These are phyloP conservation scores for Tupaia chinensis DNA, from an alignment of 2,113 vertebrate genomes.

Conservation along the genomic window DNA sequence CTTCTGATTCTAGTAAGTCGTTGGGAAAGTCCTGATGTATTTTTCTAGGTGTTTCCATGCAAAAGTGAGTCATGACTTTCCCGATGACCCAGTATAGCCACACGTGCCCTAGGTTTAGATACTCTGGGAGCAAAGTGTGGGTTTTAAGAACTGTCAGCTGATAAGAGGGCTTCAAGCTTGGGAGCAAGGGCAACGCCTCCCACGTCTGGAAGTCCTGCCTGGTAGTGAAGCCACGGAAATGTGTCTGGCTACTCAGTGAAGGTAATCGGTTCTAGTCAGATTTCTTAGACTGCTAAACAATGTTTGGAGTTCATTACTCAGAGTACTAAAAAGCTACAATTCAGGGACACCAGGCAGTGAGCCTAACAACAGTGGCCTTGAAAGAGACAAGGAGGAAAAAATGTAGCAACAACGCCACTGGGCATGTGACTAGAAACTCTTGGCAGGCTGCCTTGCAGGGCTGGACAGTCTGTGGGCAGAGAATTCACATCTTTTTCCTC, in stretches of 20 bases:
- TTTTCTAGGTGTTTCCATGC: too few species aligned
- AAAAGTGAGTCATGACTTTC: too few species aligned
- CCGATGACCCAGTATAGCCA: neutral
- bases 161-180: neutral
- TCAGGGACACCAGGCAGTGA: slow-evolving; percentile 69
- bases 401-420: slow-evolving; percentile 45
- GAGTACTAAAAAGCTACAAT: slow-evolving; percentile 60
- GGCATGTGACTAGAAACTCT: slow-evolving; percentile 71
- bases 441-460: slow-evolving; percentile 63
- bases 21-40: too few species aligned
- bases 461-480: slow-evolving; percentile 30
- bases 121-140: neutral
- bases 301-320: slow-evolving; percentile 61
- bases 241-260: neutral
- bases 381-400: slow-evolving; percentile 66
- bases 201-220: neutral
- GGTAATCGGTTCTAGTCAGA: slow-evolving; percentile 8
- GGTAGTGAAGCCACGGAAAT: neutral
- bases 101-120: neutral
- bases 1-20: neutral
- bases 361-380: slow-evolving; percentile 68
- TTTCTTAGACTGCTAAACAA: slow-evolving; percentile 33
- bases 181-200: neutral
- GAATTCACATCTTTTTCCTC: slow-evolving; percentile 56
- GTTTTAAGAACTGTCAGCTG: neutral